Conservation (phyloP, 2,113 vertebrate genomes). For the Megatriorchis doriae region DNA sequence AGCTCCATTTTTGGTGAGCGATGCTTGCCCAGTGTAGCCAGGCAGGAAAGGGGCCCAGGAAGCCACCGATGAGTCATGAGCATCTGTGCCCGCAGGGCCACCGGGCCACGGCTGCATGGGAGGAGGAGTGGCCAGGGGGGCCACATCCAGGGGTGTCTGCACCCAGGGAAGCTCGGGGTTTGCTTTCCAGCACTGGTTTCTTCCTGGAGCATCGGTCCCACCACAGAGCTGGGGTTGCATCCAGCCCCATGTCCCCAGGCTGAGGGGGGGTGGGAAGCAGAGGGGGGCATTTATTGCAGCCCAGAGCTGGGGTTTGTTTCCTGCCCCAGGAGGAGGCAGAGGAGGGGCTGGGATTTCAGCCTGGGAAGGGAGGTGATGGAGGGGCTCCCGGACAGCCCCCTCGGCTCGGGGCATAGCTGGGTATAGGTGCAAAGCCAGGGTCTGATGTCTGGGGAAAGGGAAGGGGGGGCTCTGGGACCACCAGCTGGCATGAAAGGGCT, state of each 20-base stretch:
- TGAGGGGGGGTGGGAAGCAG: not conserved
- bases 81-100: not conserved
- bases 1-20: not conserved
- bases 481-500: not conserved
- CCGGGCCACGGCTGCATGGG: fast-evolving
- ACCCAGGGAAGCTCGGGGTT: not conserved
- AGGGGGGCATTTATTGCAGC: fast-evolving
- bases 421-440: not conserved
- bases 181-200: not conserved
- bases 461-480: not conserved
- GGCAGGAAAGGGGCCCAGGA: constrained; percentile 42
- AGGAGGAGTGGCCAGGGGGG: fast-evolving
- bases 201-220: not conserved
- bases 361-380: not conserved
- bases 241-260: not conserved
- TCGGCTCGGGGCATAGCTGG: fast-evolving
- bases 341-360: not conserved
- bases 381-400: not conserved
- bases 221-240: not conserved
- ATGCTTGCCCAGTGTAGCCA: fast-evolving
- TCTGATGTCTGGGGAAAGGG: not conserved
- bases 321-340: not conserved
- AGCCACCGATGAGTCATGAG: not conserved
- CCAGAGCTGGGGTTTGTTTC: not conserved
- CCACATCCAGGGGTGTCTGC: not conserved